A percentile compares a stretch with the other conserved stretches of the same genome.
phyloP scores from a whole-genome alignment of 2,797 vertebrate species.

The Gymnodraco acuticeps region DNA sequence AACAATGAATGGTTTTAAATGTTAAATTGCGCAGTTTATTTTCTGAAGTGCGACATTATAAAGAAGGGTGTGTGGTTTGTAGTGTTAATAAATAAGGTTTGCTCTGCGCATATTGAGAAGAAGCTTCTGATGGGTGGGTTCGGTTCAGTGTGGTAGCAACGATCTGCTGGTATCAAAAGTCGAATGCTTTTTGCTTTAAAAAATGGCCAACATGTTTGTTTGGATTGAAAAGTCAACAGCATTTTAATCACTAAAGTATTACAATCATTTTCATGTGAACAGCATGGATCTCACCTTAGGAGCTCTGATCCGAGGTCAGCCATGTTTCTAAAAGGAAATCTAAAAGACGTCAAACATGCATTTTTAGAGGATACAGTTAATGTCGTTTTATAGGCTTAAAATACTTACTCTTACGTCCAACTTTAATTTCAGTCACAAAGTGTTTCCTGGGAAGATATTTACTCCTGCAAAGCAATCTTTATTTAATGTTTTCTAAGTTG shows the following conservation, averaged over 20 bases:
- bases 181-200: not conserved
- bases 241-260: not conserved
- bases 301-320: constrained; percentile 23
- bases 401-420: no score
- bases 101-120: not conserved
- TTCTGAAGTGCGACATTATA: constrained; percentile 17
- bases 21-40: constrained; percentile 41
- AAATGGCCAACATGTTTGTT: not conserved
- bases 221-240: constrained; percentile 10
- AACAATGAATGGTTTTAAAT: constrained; percentile 39
- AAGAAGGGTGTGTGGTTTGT: not conserved
- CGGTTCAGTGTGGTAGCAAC: not conserved
- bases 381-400: not conserved
- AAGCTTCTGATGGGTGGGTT: not conserved
- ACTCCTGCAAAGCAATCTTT: not conserved
- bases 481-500: not conserved
- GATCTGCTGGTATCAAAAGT: constrained; percentile 1
- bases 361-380: not conserved
- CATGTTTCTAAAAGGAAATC: not conserved
- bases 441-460: not conserved
- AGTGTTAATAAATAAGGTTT: constrained; percentile 19
- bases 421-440: not conserved
- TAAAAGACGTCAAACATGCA: not conserved
- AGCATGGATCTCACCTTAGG: not conserved
- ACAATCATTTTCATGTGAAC: constrained; percentile 4